These are phyloP conservation scores for Pomacea canaliculata DNA, from an alignment of 2,888 invertebrate genomes.

Conservation along the genomic window DNA sequence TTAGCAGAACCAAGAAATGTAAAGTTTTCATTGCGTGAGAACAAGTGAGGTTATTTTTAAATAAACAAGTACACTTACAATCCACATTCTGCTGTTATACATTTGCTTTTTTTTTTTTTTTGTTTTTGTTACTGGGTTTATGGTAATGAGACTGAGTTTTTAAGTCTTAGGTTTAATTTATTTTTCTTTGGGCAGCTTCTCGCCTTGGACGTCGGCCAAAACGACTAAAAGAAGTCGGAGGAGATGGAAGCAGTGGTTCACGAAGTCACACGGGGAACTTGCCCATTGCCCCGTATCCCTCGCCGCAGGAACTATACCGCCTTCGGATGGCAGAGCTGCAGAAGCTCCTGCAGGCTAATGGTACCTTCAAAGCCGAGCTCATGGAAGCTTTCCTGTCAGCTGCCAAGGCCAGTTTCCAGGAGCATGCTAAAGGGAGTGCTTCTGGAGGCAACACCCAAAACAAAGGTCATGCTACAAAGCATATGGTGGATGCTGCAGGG, in stretches of 20 bases:
- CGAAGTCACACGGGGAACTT: constrained; percentile 47
- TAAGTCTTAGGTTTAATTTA: background rate
- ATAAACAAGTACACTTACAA: too few relatives aligned
- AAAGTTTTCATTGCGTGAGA: too few relatives aligned
- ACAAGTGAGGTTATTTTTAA: too few relatives aligned
- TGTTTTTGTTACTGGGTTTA: background rate
- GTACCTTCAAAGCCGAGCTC: constrained; percentile 59
- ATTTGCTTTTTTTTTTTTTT: too few relatives aligned
- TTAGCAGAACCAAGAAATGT: too few relatives aligned
- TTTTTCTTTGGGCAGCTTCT: constrained; percentile 59
- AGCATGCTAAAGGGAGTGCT: constrained; percentile 43
- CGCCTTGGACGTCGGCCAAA: constrained; percentile 69
- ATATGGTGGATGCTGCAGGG: background rate
- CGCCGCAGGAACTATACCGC: constrained; percentile 57
- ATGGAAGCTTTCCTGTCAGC: constrained; percentile 62
- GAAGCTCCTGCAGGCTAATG: constrained; percentile 60
- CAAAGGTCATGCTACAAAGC: constrained; percentile 27
- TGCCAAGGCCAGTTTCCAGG: constrained; percentile 58
- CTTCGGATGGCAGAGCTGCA: constrained; percentile 66
- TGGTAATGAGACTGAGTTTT: background rate
- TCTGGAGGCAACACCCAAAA: constrained; percentile 25
- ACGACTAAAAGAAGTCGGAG: constrained; percentile 64
- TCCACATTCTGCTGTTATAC: too few relatives aligned
- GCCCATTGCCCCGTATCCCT: constrained; percentile 66
- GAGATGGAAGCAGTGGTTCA: constrained; percentile 37